Evolutionary conservation across 1,140 invertebrate species (phyloP).

Genomic region (Drepana arcuata): DNA sequence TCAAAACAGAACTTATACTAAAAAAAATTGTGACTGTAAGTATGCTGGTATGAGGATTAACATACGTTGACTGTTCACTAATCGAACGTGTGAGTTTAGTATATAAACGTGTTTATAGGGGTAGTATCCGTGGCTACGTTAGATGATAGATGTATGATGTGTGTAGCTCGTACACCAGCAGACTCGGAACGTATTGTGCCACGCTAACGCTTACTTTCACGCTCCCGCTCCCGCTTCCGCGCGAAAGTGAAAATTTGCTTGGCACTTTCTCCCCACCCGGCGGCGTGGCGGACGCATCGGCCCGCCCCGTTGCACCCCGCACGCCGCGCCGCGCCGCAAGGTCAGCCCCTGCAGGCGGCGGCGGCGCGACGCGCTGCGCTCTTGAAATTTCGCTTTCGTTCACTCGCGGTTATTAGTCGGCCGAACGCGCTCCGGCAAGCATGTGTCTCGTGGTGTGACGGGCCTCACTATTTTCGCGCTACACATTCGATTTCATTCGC

Average conservation of each 20-base stretch:
- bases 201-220: conserved; percentile 2
- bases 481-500: conserved; percentile 62
- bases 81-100: too few species aligned
- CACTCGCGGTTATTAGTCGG: conserved; percentile 69
- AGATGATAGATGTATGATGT: too few species aligned
- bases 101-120: too few species aligned
- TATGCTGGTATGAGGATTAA: too few species aligned
- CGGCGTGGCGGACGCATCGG: conserved; percentile 41
- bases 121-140: too few species aligned
- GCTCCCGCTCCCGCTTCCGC: conserved; percentile 32
- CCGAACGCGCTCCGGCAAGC: conserved; percentile 65
- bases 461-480: conserved; percentile 36
- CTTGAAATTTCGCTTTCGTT: conserved; percentile 74
- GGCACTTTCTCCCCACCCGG: conserved; percentile 63
- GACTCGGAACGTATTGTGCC: too few species aligned
- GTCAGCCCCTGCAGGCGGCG: conserved; percentile 55
- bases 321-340: conserved; percentile 45
- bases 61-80: too few species aligned
- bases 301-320: conserved; percentile 46
- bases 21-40: too few species aligned
- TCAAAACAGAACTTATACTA: too few species aligned
- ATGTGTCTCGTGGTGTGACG: conserved; percentile 62
- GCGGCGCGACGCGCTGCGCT: conserved; percentile 63
- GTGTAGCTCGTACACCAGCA: too few species aligned
- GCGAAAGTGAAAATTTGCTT: conserved; percentile 65